A percentile compares a stretch with the other conserved stretches of the same genome.
These are phyloP conservation scores for Threskiornis aethiopicus DNA, from an alignment of 2,797 vertebrate genomes.

Conservation along the genomic window DNA sequence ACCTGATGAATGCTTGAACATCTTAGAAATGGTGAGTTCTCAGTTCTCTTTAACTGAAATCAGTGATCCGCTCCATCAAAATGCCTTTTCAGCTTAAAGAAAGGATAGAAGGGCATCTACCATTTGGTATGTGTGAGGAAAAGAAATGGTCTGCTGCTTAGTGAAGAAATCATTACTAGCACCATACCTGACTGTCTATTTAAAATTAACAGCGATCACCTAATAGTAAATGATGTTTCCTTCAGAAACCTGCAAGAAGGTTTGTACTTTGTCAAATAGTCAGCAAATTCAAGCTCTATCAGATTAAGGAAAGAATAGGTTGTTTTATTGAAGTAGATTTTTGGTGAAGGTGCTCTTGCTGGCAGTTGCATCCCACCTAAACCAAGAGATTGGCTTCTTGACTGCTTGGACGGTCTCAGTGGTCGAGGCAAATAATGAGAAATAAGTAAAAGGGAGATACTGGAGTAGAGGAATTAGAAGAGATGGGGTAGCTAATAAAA, in stretches of 20 bases:
- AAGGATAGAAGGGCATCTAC: background rate
- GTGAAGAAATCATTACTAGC: background rate
- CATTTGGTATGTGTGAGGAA: background rate
- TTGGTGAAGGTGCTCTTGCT: background rate
- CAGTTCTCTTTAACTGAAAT: background rate
- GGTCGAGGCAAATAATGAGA: background rate
- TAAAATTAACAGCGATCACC: background rate
- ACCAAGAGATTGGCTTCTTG: background rate
- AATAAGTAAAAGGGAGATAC: background rate
- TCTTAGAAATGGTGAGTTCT: background rate
- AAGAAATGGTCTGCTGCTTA: background rate
- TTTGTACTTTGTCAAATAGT: background rate
- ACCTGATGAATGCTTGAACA: background rate
- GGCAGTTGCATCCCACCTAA: background rate
- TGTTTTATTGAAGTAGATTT: background rate
- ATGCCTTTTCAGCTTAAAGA: background rate
- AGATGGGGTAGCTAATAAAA: background rate
- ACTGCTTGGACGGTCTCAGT: background rate
- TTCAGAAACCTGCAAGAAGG: background rate
- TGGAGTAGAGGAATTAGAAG: background rate
- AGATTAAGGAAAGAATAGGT: background rate
- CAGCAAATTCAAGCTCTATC: background rate
- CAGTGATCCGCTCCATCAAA: background rate
- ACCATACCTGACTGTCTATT: background rate
- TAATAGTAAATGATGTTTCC: background rate